Percentiles rank a stretch among this genome's conserved stretches.
Conservation (phyloP, 2,113 vertebrate genomes). For the Sander vitreus region DNA sequence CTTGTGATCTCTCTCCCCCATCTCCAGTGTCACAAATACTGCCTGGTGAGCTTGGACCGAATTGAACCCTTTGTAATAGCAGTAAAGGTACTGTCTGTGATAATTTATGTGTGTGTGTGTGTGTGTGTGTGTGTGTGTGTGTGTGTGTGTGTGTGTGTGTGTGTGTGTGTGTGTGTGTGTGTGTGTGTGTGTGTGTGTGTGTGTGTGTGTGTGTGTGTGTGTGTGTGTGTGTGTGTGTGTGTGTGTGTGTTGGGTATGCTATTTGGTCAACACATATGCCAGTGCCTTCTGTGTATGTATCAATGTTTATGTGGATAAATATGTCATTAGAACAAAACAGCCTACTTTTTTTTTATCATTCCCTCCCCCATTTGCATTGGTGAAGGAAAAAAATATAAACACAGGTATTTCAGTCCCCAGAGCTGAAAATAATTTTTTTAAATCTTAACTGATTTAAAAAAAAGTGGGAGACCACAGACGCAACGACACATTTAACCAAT, state of each 20-base stretch:
- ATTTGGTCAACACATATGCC: neutral
- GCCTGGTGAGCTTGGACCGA: slow-evolving; percentile 39
- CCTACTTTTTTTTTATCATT: neutral
- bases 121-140: too few species aligned
- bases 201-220: too few species aligned
- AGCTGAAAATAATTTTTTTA: neutral
- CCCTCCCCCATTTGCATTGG: neutral
- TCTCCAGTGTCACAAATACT: slow-evolving; percentile 45
- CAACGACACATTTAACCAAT: too few species aligned
- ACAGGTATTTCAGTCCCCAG: neutral
- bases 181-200: too few species aligned
- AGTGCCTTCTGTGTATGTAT: neutral
- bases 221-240: too few species aligned
- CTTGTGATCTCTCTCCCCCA: slow-evolving; percentile 10
- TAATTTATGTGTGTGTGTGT: too few species aligned
- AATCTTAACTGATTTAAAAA: too few species aligned
- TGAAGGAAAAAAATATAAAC: neutral
- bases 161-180: too few species aligned
- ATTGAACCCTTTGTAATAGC: slow-evolving; percentile 32
- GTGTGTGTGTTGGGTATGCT: neutral
- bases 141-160: too few species aligned
- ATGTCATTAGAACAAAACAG: neutral
- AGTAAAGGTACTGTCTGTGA: slow-evolving; percentile 1
- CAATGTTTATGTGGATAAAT: neutral
- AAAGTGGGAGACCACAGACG: too few species aligned